Evolutionary conservation across 2,113 vertebrate species (phyloP).

Genomic region (Actinemys pallida): DNA sequence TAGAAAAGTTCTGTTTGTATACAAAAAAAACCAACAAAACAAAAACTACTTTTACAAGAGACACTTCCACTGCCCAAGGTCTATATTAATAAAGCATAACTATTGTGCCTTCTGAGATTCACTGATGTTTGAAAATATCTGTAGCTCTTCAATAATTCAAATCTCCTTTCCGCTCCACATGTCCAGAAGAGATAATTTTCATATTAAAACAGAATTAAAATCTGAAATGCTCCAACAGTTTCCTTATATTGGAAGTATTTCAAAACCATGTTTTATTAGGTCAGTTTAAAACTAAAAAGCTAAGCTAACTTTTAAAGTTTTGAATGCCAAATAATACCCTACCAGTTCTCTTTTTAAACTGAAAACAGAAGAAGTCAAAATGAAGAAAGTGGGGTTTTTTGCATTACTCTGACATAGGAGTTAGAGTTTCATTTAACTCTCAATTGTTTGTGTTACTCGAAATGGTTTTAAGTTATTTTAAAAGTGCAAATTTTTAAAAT

Average conservation of each 20-base stretch:
- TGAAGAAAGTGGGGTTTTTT: background rate
- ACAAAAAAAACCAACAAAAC: background rate
- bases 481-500: background rate
- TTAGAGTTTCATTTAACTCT: background rate
- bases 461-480: background rate
- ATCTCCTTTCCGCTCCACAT: background rate
- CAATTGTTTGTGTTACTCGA: background rate
- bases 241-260: background rate
- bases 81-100: background rate
- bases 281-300: background rate
- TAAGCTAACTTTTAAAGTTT: background rate
- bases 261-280: background rate
- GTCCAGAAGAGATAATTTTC: background rate
- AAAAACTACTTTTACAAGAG: background rate
- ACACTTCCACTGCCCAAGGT: background rate
- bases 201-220: background rate
- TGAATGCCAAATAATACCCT: background rate
- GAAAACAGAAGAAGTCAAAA: background rate
- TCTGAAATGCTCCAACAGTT: background rate
- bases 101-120: fast-evolving
- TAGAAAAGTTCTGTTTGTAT: background rate
- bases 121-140: background rate
- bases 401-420: background rate
- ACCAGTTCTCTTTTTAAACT: background rate
- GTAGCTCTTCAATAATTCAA: background rate